Conservation (phyloP, 1,140 invertebrate species). For the Brachionus plicatilis region DNA sequence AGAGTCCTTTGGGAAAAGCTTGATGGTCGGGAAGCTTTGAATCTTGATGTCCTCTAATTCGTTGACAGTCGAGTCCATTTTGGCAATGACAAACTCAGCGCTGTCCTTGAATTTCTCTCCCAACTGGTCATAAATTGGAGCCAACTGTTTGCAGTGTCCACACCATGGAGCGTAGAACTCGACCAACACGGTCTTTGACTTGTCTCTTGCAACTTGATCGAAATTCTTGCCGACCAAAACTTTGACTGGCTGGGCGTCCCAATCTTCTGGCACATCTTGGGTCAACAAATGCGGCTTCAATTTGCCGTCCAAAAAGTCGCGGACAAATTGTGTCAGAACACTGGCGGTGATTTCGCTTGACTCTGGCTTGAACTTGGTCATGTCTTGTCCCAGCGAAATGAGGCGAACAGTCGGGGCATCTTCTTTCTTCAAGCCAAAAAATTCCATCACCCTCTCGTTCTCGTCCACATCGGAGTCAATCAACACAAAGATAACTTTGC, state of each 20-base stretch:
- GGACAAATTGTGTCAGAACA: slow-evolving; percentile 74
- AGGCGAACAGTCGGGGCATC: slow-evolving; percentile 85
- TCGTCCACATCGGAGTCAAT: slow-evolving; percentile 92
- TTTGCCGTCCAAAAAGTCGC: slow-evolving; percentile 80
- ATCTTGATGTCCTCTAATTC: slow-evolving; percentile 82
- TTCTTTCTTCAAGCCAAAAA: slow-evolving; percentile 92
- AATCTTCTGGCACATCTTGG: slow-evolving; percentile 90
- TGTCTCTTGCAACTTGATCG: slow-evolving; percentile 81
- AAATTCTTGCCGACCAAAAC: slow-evolving; percentile 91
- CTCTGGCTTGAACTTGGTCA: slow-evolving; percentile 94
- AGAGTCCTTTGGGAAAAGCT: slow-evolving; percentile 82
- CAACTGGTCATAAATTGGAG: slow-evolving; percentile 86
- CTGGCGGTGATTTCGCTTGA: slow-evolving; percentile 69
- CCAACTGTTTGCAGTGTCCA: slow-evolving; percentile 90
- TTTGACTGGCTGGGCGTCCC: slow-evolving; percentile 92
- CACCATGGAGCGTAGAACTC: slow-evolving; percentile 72
- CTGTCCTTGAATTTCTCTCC: slow-evolving; percentile 77
- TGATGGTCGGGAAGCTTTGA: slow-evolving; percentile 91
- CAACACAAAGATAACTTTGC: slow-evolving; percentile 81
- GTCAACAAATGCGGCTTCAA: slow-evolving; percentile 82
- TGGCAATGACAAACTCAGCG: slow-evolving; percentile 82
- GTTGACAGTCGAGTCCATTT: slow-evolving; percentile 96
- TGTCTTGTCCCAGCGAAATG: slow-evolving; percentile 90
- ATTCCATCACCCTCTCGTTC: slow-evolving; percentile 91
- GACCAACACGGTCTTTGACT: slow-evolving; percentile 85